Base-by-base conservation (phyloP, 2,797 vertebrate species). In the Apogon hyalosoma region DNA sequence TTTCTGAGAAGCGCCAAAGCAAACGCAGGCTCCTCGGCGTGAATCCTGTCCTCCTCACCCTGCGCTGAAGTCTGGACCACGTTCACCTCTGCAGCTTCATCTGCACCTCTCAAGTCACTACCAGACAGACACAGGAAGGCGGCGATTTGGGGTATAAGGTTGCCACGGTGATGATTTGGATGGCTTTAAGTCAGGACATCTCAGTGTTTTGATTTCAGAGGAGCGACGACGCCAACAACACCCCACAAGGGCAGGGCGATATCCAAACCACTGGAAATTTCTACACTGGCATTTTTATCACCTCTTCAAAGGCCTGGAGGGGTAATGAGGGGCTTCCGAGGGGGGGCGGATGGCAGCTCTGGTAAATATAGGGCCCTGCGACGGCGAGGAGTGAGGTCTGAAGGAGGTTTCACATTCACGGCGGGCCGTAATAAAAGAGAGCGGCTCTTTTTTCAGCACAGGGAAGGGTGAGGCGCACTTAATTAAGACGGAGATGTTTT, bases 321-420 rank as follows among this genome's bases (percentile, higher is more conserved):
- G 48, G 73, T 87, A 89, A 88, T 83, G 70, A 85, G 65, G 65
- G 77, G 79, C 42, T 80, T 78, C 28, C 21, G 40, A 0, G 19
- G 45, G 31, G 45, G 48, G 33, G 46, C 1, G 14, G 49, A 51
- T 19, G 72, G 67, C 11, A 51, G 65, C 31, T 67, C 38, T 43
- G 84, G 84, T 90, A 91, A 90, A 89, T 90, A 88, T 67, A 90
- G 87, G 77, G 77, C 70, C 51, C 15, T 36, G 64, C n/a, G 3
- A 71, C 52, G 66, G 63, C 31, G 2, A 73, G 61, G 75, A 69
- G 60, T 46, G 78, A 87, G 59, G 80, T 77, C 84, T 86, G 76
- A 77, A 79, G 77, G 75, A 77, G 71, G 86, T 69, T 87, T 84
- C 80, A 78, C 72, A 64, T 89, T 83, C 80, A 77, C 77, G 75